Base-by-base conservation (phyloP, 2,113 vertebrate species). In the Amblyopsis rosae region DNA sequence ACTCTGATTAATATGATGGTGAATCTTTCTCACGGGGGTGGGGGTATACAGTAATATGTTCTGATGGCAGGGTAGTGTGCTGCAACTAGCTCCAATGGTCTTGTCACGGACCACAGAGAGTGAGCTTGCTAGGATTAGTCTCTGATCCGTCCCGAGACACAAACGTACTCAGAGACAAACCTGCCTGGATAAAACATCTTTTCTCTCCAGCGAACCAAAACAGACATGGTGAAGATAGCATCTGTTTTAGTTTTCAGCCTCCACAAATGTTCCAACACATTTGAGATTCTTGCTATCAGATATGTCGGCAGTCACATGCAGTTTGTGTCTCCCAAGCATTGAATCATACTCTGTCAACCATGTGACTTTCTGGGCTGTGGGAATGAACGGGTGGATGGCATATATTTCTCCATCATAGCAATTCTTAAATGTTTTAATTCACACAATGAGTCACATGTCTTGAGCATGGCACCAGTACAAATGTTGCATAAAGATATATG, bases 211-310 rank as follows among this genome's bases (percentile, higher is more conserved):
- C 54, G 73, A 71, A 48, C 76, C 81, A 73, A 84, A 82, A 62
- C 75, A 70, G 75, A 79, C 79, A 50, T 16, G 9, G 9, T 68
- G 59, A 11, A 57, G 67, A 73, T 72, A 33, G 61, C 61, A 71
- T 86, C 81, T 88, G 89, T 80, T 86, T 87, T 85, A 80, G 72
- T 83, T 84, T 82, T 82, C 65, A 70, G 15, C 72, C 65, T 72
- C 12, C 62, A 67, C 54, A 45, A 80, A 75, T 75, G 73, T 71
- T 86, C 79, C 82, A 77, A 87, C 86, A 77, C 70, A 76, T 72
- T 81, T 69, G 48, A 70, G 70, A 80, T 66, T 72, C 65, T 71
- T 61, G 64, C 33, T 65, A 66, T 79, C 68, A 76, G 72, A 79
- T 66, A 19, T 76, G 57, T 79, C 77, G 77, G 53, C 80, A 79